Evolutionary conservation across 2,113 vertebrate genomes (phyloP).

Genomic region (Oryctolagus cuniculus): mOryCun1.1 NC_091449.1:13627501-13628000

Average conservation of each 20-base stretch:
- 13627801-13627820: constrained; percentile 86
- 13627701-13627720: constrained; percentile 84
- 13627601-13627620: constrained; percentile 65
- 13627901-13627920: background rate
- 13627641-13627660: background rate
- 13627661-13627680: background rate
- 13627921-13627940: constrained; percentile 63
- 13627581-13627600: constrained; percentile 74
- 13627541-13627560: constrained; percentile 42
- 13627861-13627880: background rate
- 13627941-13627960: constrained; percentile 49
- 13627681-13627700: constrained; percentile 61
- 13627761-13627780: constrained; percentile 90
- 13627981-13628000: background rate
- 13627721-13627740: constrained; percentile 87
- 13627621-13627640: background rate
- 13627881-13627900: rapidly evolving
- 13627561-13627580: background rate
- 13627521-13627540: constrained; percentile 65
- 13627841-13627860: constrained; percentile 68
- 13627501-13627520: constrained; percentile 61
- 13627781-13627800: constrained; percentile 89
- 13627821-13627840: constrained; percentile 89
- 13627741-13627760: constrained; percentile 86
- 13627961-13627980: background rate